phyloP scores from a whole-genome alignment of 2,113 vertebrate genomes.

The Leptocoma aspasia region DNA sequence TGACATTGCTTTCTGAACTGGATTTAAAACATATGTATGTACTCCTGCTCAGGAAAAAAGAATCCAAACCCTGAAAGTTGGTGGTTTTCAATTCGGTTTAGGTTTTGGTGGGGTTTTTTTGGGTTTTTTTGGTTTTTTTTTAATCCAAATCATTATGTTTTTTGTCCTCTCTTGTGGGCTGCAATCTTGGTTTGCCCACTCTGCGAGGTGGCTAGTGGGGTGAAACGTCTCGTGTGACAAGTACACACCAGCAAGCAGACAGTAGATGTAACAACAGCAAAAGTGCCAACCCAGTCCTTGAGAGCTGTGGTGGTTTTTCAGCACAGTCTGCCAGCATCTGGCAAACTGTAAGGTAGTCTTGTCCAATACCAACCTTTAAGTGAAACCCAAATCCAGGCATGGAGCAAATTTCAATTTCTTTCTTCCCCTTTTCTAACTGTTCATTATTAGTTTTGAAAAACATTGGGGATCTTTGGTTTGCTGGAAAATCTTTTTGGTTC shows the following conservation, averaged over 20 bases:
- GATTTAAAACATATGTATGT: background rate
- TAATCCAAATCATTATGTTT: background rate
- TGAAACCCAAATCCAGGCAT: background rate
- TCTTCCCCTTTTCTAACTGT: background rate
- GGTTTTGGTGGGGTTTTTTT: background rate
- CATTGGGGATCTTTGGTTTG: background rate
- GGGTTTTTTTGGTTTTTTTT: background rate
- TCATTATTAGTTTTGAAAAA: background rate
- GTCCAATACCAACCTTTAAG: background rate
- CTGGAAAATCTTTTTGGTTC: background rate
- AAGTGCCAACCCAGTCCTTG: background rate
- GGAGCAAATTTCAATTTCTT: background rate
- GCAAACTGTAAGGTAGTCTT: background rate
- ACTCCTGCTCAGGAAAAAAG: background rate
- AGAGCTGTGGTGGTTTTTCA: background rate
- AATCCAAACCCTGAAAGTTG: background rate
- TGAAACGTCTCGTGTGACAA: background rate
- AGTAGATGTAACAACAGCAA: background rate
- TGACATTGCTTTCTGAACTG: background rate
- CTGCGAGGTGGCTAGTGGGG: background rate
- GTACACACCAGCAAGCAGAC: background rate
- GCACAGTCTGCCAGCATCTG: background rate
- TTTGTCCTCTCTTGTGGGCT: background rate
- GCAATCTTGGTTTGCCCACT: background rate
- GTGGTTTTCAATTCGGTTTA: background rate